These are phyloP conservation scores for Magallana angulata DNA, from an alignment of 1,140 invertebrate genomes.

Conservation along the genomic window DNA sequence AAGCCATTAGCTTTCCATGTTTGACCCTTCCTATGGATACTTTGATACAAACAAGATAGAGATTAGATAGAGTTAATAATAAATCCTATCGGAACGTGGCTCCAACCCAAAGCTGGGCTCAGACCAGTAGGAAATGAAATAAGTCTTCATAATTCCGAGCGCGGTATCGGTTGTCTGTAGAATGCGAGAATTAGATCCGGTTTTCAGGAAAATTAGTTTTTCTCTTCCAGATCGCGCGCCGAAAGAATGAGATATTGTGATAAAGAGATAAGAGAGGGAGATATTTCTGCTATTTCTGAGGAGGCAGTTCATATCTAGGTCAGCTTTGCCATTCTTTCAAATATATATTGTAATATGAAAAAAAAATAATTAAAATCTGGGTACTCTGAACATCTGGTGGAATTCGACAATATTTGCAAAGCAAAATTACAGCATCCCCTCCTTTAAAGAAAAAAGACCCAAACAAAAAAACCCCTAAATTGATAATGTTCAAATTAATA, in stretches of 20 bases:
- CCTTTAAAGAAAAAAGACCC: too few species aligned
- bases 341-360: background rate
- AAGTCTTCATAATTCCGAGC: background rate
- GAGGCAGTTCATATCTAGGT: background rate
- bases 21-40: background rate
- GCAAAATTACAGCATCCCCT: too few species aligned
- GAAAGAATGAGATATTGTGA: constrained; percentile 7
- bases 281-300: background rate
- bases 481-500: background rate
- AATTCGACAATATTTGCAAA: background rate
- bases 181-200: background rate
- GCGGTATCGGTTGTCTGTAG: background rate
- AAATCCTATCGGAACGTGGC: background rate
- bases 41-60: background rate
- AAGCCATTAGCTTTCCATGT: background rate
- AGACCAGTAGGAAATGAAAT: background rate
- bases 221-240: background rate
- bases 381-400: background rate
- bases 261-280: background rate
- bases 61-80: constrained; percentile 1
- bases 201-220: constrained; percentile 26
- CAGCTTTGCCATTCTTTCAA: background rate
- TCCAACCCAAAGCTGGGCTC: background rate
- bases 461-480: background rate
- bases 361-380: background rate